These are phyloP conservation scores for Lepeophtheirus salmonis DNA, from an alignment of 1,140 invertebrate species.

Conservation along the genomic window DNA sequence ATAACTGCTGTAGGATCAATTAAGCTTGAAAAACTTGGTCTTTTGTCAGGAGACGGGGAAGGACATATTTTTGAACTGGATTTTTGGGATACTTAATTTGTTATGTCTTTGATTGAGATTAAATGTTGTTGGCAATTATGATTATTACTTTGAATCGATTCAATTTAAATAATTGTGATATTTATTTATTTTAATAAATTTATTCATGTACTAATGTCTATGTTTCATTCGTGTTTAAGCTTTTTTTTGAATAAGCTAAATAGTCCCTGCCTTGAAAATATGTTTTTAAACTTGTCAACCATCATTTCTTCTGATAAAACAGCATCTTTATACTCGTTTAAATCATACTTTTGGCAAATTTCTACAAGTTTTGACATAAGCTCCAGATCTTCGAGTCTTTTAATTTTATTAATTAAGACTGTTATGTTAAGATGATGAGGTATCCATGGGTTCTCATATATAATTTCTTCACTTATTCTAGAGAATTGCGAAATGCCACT, in stretches of 20 bases:
- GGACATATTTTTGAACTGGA: neutral
- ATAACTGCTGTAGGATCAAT: neutral
- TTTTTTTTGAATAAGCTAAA: neutral
- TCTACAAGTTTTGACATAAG: neutral
- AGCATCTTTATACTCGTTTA: neutral
- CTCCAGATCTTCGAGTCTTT: neutral
- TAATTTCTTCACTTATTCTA: neutral
- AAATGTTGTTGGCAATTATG: too few relatives aligned
- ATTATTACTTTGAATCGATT: too few relatives aligned
- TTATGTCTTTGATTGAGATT: too few relatives aligned
- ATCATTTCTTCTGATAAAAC: neutral
- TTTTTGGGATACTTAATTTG: too few relatives aligned
- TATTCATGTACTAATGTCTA: too few relatives aligned
- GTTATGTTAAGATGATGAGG: neutral
- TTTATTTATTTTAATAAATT: too few relatives aligned
- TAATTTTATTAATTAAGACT: neutral
- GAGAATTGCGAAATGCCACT: neutral
- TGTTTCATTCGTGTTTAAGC: too few relatives aligned
- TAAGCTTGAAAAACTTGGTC: neutral
- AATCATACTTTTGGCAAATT: neutral
- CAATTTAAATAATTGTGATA: too few relatives aligned
- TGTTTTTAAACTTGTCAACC: neutral
- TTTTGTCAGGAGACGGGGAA: neutral
- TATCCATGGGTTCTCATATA: neutral
- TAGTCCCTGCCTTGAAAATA: neutral